These are phyloP conservation scores for Trichoplusia ni DNA, from an alignment of 1,140 invertebrate genomes.

Conservation along the genomic window DNA sequence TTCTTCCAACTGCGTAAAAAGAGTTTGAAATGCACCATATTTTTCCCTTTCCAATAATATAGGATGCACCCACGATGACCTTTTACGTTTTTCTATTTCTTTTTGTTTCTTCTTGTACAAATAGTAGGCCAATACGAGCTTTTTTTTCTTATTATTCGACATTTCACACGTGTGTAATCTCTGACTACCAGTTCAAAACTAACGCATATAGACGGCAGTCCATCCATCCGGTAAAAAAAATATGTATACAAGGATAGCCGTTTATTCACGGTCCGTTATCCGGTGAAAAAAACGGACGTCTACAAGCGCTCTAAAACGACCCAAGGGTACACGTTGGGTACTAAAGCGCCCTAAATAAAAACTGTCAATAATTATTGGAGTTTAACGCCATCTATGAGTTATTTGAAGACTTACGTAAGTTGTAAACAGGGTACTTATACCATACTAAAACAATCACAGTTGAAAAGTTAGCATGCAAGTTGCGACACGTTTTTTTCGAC, in stretches of 20 bases:
- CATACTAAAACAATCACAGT: too few species aligned
- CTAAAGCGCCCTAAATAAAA: too few species aligned
- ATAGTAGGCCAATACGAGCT: slow-evolving; percentile 26
- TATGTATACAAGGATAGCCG: slow-evolving; percentile 10
- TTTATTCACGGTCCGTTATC: slow-evolving; percentile 39
- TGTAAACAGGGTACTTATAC: too few species aligned
- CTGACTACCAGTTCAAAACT: slow-evolving; percentile 28
- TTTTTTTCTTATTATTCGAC: slow-evolving; percentile 44
- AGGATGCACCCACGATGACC: slow-evolving; percentile 45
- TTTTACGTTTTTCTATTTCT: slow-evolving; percentile 45
- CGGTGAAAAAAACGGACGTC: slow-evolving; percentile 42
- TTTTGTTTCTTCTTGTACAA: slow-evolving; percentile 39
- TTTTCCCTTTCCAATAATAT: slow-evolving; percentile 43
- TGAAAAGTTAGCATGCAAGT: too few species aligned
- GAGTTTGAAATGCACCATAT: slow-evolving; percentile 39
- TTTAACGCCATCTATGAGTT: too few species aligned
- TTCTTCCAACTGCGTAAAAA: slow-evolving; percentile 40
- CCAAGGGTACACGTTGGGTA: too few species aligned
- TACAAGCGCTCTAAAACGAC: slow-evolving; percentile 33
- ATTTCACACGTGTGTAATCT: slow-evolving; percentile 48
- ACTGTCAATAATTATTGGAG: too few species aligned
- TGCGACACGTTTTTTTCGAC: too few species aligned
- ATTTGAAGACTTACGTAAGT: too few species aligned
- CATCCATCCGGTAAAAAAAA: slow-evolving; percentile 41
- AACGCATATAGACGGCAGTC: slow-evolving; percentile 29